Evolutionary conservation across 1,140 invertebrate genomes (phyloP), one percentile per base, ranked within the genome.

Genomic region (Zaprionus inermis): DNA sequence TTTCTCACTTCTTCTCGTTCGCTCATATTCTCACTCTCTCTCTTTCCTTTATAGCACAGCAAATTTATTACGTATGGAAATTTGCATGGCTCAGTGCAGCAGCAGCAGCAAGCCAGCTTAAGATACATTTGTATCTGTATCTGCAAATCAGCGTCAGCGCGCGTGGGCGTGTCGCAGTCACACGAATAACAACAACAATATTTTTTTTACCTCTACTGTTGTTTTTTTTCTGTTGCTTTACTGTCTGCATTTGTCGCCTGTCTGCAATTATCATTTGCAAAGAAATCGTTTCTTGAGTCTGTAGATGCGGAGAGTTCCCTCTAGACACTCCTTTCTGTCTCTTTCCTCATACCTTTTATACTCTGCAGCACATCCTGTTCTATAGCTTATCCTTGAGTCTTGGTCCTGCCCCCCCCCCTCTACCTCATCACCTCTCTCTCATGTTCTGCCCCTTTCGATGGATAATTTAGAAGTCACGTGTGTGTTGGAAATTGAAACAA

Each of bases 391-490:
- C 63, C 20, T 60, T 58, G 64, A 18, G 44, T 68, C 32, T 59
- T 60, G 41, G 46, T 58, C 65, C 58, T 22, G 12, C 14, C 2
- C 36, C 7, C 5, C 6, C 38, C 3, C 38, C 38, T 44, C 38
- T 16, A 2, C 3, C 38, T 2, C 36, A 5, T 6, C 7, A 0
- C n/a, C 32, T 32, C 44, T 55, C 71, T 72, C n/a, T 55, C 38
- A 46, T 30, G 57, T 58, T 22, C 46, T 72, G 51, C 51, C 63
- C 49, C 34, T 34, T 10, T 88, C 84, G 89, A 89, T 88, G 84
- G 80, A 88, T 88, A 88, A 88, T 88, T 88, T 88, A 88, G 80
- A 88, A 88, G 84, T 88, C 84, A 88, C 84, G 84, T 88, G 84
- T 85, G 81, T 88, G 81, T 88, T 79, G 79, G 84, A 88, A 88